These are phyloP conservation scores for Chrysomela aeneicollis DNA, from an alignment of 2,888 invertebrate genomes.

Conservation along the genomic window DNA sequence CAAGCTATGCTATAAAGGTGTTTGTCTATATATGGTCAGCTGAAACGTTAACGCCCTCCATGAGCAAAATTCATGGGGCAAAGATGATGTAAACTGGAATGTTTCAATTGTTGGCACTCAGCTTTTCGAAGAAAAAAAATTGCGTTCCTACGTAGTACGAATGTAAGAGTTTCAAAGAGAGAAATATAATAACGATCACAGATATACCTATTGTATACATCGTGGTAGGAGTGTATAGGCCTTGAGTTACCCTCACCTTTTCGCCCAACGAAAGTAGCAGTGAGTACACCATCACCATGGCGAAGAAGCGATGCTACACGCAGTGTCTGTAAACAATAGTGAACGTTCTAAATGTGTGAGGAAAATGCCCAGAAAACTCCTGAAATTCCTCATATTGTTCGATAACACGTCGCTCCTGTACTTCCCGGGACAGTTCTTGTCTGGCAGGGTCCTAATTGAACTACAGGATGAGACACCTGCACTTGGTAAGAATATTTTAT, in stretches of 20 bases:
- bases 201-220: too few species aligned
- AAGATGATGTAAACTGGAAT: too few species aligned
- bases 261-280: conserved; percentile 36
- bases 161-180: too few species aligned
- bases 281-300: conserved; percentile 34
- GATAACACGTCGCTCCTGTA: conserved; percentile 92
- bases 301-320: conserved; percentile 31
- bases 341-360: conserved; percentile 28
- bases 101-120: too few species aligned
- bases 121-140: too few species aligned
- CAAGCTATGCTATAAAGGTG: too few species aligned
- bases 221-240: conserved; percentile 38
- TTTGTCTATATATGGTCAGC: too few species aligned
- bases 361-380: conserved; percentile 83
- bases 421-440: conserved; percentile 93
- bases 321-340: conserved; percentile 30
- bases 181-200: conserved; percentile 12
- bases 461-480: conserved; percentile 92
- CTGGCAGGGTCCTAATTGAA: conserved; percentile 90
- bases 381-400: conserved; percentile 92
- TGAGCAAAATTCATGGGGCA: too few species aligned
- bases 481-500: conserved; percentile 69
- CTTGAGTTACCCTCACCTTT: conserved; percentile 49
- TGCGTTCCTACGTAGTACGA: neutral
- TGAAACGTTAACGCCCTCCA: too few species aligned